Percentiles rank a stretch among this genome's conserved stretches.
Conservation (phyloP, 2,797 vertebrate species). For the Anabacerthia variegaticeps region DNA sequence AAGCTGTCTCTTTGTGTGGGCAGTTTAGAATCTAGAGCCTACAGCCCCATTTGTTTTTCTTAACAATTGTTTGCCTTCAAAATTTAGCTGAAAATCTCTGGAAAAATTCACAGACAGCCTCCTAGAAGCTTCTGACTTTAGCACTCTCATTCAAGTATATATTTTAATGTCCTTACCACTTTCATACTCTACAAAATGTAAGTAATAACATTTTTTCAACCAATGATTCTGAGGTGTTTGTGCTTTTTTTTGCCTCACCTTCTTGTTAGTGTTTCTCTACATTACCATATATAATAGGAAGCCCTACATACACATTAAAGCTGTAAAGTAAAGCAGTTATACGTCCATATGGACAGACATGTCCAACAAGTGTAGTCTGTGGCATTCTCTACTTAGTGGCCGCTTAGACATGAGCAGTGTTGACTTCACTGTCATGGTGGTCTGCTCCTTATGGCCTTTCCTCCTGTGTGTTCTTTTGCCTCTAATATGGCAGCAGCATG, state of each 20-base stretch:
- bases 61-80: not conserved
- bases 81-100: not conserved
- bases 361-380: not conserved
- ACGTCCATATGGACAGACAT: not conserved
- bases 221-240: not conserved
- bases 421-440: not conserved
- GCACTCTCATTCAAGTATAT: not conserved
- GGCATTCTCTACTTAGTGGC: not conserved
- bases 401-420: rapidly evolving
- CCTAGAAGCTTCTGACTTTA: not conserved
- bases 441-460: not conserved
- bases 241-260: not conserved
- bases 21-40: not conserved
- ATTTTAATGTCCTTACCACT: not conserved
- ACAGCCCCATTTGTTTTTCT: not conserved
- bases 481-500: rapidly evolving
- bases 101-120: not conserved
- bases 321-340: not conserved
- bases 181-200: not conserved
- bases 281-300: not conserved
- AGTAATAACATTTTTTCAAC: not conserved
- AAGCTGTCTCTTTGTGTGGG: not conserved
- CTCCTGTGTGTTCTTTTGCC: not conserved
- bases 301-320: not conserved
- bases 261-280: not conserved